These are phyloP conservation scores for Tichodroma muraria DNA, from an alignment of 2,113 vertebrate genomes.

Conservation along the genomic window DNA sequence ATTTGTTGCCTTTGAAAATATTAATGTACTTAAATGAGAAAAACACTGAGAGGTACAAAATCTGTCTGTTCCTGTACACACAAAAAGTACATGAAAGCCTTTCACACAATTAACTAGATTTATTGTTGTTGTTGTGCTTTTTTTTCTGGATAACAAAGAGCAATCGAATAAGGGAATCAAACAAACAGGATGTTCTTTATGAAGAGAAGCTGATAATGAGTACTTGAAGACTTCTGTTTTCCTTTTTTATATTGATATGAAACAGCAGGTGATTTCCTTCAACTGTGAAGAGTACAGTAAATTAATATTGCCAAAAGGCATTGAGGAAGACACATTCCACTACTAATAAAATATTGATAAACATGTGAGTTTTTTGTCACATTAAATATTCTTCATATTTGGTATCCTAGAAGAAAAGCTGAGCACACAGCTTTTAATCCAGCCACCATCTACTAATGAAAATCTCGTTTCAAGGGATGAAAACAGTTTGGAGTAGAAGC, in stretches of 20 bases:
- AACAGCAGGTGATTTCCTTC: conserved; percentile 40
- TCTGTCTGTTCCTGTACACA: not conserved
- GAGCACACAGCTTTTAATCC: not conserved
- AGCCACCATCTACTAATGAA: not conserved
- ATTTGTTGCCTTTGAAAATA: conserved; percentile 17
- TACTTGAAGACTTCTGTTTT: conserved; percentile 17
- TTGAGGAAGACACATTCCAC: not conserved
- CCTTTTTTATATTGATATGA: not conserved
- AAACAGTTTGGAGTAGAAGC: not conserved
- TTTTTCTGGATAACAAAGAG: not conserved
- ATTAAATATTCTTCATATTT: conserved; percentile 18
- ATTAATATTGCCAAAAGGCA: conserved; percentile 35
- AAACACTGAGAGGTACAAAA: not conserved
- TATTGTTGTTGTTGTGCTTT: not conserved
- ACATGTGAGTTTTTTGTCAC: not conserved
- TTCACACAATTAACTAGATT: conserved; percentile 4
- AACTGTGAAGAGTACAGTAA: conserved; percentile 2
- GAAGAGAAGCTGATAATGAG: conserved; percentile 9
- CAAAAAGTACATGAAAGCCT: not conserved
- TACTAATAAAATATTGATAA: conserved; percentile 56
- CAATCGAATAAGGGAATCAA: conserved; percentile 1
- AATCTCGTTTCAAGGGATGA: not conserved
- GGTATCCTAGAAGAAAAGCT: not conserved
- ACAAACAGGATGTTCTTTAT: not conserved
- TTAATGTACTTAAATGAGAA: conserved; percentile 5